Evolutionary conservation across 2,888 invertebrate species (phyloP).

Genomic region (Stratiomys singularior): DNA sequence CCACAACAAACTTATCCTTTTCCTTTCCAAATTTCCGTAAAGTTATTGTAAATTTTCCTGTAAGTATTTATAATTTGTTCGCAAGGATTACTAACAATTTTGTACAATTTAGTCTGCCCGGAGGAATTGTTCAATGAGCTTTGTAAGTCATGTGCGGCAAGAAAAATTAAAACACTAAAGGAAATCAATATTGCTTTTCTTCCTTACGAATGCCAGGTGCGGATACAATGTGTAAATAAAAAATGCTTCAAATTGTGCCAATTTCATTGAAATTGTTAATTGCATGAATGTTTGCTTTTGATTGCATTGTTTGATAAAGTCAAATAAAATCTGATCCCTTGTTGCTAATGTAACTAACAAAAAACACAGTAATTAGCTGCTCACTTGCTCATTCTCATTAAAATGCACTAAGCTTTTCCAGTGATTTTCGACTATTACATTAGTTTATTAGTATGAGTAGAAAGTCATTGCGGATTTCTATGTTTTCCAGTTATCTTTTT

Average conservation of each 20-base stretch:
- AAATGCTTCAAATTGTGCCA: neutral
- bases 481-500: too few relatives aligned
- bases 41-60: too few relatives aligned
- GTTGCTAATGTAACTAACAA: neutral
- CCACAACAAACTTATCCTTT: too few relatives aligned
- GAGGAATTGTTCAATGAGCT: conserved; percentile 98
- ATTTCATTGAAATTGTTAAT: neutral
- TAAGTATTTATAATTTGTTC: too few relatives aligned
- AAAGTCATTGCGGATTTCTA: too few relatives aligned
- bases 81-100: conserved; percentile 14
- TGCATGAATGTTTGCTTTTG: neutral
- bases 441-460: too few relatives aligned
- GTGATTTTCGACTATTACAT: neutral
- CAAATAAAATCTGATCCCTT: neutral
- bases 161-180: conserved; percentile 97
- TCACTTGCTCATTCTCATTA: neutral
- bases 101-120: conserved; percentile 76
- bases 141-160: conserved; percentile 93
- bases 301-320: neutral
- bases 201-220: conserved; percentile 96
- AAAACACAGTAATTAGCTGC: neutral
- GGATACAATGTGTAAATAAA: conserved; percentile 6
- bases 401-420: neutral
- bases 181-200: conserved; percentile 99
- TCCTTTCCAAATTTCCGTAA: too few relatives aligned